Percentiles rank a stretch among this genome's conserved stretches.
Evolutionary conservation across 2,113 vertebrate genomes (phyloP).

Genomic region (Onychorhynchus coronatus): DNA sequence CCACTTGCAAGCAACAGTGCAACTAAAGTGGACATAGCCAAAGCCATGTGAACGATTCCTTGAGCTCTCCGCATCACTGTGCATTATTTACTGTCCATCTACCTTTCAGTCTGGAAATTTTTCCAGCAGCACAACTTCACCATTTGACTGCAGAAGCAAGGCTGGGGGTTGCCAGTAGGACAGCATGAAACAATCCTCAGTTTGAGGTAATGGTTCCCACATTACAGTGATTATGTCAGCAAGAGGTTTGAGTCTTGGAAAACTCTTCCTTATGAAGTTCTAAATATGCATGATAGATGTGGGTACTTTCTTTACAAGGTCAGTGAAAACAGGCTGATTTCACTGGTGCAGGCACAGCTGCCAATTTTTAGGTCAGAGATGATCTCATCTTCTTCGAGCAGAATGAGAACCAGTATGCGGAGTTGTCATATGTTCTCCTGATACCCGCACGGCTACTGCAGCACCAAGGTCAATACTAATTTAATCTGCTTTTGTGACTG

Average conservation of each 20-base stretch:
- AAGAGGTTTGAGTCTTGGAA: constrained; percentile 12
- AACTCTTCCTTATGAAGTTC: not conserved
- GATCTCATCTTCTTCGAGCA: constrained; percentile 55
- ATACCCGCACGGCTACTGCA: not conserved
- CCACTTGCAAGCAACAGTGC: not conserved
- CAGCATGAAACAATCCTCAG: not conserved
- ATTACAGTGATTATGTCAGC: not conserved
- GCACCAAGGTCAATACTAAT: constrained; percentile 62
- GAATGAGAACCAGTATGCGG: constrained; percentile 15
- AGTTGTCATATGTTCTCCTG: not conserved
- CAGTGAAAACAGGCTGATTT: constrained; percentile 17
- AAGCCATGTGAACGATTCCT: not conserved
- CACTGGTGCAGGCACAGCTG: constrained; percentile 26
- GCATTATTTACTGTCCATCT: not conserved
- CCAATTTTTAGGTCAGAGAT: constrained; percentile 66
- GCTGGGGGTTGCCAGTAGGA: not conserved
- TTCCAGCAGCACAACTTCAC: not conserved
- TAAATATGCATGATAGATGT: not conserved
- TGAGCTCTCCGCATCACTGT: not conserved
- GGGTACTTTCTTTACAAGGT: constrained; percentile 45
- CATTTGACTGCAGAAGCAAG: not conserved
- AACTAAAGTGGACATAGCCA: no score
- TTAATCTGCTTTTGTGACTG: constrained; percentile 58
- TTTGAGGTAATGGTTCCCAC: not conserved
- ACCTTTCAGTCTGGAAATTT: not conserved